Evolutionary conservation across 2,888 invertebrate species (phyloP), one percentile per base, ranked within the genome.

Genomic region (Sipha maydis): DNA sequence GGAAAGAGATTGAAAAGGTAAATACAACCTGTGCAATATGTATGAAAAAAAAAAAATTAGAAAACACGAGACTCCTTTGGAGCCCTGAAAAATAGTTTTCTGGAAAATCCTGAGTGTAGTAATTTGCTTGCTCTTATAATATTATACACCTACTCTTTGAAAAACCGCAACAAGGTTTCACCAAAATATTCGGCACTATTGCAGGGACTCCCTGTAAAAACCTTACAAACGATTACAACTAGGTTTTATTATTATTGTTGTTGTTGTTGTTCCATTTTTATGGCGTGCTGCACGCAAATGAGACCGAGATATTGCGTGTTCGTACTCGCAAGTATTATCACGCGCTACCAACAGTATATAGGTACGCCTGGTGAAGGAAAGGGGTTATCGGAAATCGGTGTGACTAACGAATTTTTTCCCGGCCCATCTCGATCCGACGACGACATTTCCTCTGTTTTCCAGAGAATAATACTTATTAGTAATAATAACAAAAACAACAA

Each of bases 201-300:
- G 41, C 71, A 19, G n/a, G 4, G 67, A 80, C 61, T 28, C 48
- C 31, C 25, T 34, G 80, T 0, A 31, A 77, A 61, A 85, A 79
- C 79, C 73, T 28, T 41, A 80, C 73, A 73, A 79, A 73, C 80
- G 80, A 80, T 86, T 86, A 73, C 86, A 41, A 80, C 56, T 77
- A n/a, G n/a, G 78, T 48, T 41, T 80, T 76, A 28, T 78, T 77
- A 73, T 48, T 83, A 71, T 83, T 85, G 69, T 69, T 85, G 76
- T 54, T 83, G n/a, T 85, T 85, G 31, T 78, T 69, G 4, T 34
- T 34, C 56, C 21, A 28, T 88, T 88, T 75, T 82, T 82, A 88
- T 88, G 75, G 88, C 88, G 82, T 88, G 88, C 61, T 21, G 41
- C 88, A 88, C 88, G 88, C 88, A 88, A 88, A 88, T 88, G 67